A percentile compares a stretch with the other conserved stretches of the same genome.
Evolutionary conservation across 2,113 vertebrate species (phyloP).

Genomic region (Ovis aries): DNA sequence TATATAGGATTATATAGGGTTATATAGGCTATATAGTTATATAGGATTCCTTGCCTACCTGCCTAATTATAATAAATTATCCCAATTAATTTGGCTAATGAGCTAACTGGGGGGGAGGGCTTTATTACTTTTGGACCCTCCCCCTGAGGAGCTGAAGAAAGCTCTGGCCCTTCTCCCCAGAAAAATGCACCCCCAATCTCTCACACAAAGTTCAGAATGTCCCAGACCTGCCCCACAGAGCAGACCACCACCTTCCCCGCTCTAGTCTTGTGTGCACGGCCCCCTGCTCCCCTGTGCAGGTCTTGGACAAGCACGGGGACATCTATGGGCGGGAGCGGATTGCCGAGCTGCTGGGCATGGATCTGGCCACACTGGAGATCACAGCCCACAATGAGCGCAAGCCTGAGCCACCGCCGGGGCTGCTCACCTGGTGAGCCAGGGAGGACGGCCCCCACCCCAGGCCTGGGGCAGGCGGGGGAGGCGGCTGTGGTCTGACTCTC

Average conservation of each 20-base stretch:
- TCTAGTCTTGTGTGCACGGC: accelerated
- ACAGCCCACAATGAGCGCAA: conserved; percentile 89
- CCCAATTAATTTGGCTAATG: neutral
- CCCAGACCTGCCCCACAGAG: neutral
- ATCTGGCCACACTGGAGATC: conserved; percentile 90
- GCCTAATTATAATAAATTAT: neutral
- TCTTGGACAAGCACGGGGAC: conserved; percentile 93
- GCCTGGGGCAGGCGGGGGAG: neutral
- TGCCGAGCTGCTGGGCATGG: conserved; percentile 92
- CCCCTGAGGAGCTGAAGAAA: neutral
- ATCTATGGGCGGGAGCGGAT: conserved; percentile 94
- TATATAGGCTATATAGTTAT: neutral
- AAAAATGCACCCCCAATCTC: neutral
- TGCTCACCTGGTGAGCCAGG: conserved; percentile 85
- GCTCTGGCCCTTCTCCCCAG: neutral
- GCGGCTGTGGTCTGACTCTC: neutral
- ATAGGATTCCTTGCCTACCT: neutral
- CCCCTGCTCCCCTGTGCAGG: conserved; percentile 69
- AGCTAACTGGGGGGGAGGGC: neutral
- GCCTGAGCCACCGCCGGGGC: conserved; percentile 82
- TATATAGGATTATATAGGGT: neutral
- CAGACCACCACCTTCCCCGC: accelerated
- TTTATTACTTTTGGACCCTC: neutral
- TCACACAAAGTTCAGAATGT: neutral
- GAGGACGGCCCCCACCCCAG: accelerated